Evolutionary conservation across 2,888 invertebrate species (phyloP).

Genomic region (Bedellia somnulentella): DNA sequence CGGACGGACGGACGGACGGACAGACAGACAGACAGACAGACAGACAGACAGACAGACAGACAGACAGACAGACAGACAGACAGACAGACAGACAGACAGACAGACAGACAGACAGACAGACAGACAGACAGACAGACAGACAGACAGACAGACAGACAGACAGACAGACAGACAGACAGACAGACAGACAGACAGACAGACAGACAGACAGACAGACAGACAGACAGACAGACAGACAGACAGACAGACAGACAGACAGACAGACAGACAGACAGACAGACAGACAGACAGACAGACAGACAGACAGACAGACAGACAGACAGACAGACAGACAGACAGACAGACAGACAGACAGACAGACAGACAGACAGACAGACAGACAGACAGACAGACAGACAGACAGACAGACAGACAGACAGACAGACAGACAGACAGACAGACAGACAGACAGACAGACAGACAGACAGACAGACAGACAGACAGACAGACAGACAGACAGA

Average conservation of each 20-base stretch:
- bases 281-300: background rate
- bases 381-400: background rate
- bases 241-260: background rate
- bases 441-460: background rate
- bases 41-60: background rate
- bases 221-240: background rate
- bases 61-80: background rate
- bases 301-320: background rate
- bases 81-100: background rate
- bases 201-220: background rate
- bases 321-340: background rate
- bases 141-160: background rate
- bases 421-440: background rate
- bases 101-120: background rate
- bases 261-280: background rate
- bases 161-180: background rate
- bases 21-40: no score
- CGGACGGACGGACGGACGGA: background rate
- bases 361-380: background rate
- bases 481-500: background rate
- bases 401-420: background rate
- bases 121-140: background rate
- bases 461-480: background rate
- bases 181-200: background rate
- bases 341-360: background rate